Percentiles rank a stretch among this genome's conserved stretches.
Evolutionary conservation across 2,113 vertebrate genomes (phyloP).

Genomic region (Chlorodrepanis virens): DNA sequence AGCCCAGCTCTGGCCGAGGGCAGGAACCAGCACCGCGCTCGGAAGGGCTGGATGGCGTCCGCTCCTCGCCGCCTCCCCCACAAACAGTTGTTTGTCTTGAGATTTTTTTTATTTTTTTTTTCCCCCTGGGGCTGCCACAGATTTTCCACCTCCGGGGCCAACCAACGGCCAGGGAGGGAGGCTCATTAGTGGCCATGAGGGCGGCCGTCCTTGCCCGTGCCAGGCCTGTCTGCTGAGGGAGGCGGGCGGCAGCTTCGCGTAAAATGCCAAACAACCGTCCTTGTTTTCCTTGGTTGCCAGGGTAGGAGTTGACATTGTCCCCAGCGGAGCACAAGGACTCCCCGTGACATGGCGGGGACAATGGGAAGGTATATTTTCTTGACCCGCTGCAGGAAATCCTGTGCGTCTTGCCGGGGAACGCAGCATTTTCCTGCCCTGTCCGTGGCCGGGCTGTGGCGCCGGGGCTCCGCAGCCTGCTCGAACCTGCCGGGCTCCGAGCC

Average conservation of each 20-base stretch:
- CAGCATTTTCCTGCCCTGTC: slow-evolving; percentile 52
- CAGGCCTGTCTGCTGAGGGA: background rate
- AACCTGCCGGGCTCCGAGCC: fast-evolving
- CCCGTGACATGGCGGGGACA: slow-evolving; percentile 61
- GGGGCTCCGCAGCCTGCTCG: background rate
- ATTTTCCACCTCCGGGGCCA: slow-evolving; percentile 30
- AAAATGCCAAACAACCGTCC: background rate
- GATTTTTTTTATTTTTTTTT: background rate
- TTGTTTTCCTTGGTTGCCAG: slow-evolving; percentile 64
- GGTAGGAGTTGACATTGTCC: slow-evolving; percentile 39
- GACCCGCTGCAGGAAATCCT: slow-evolving; percentile 78
- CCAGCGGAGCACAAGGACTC: slow-evolving; percentile 39
- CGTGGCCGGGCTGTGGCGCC: background rate
- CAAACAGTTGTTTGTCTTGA: slow-evolving; percentile 9
- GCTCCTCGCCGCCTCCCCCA: background rate
- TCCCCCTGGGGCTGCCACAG: background rate
- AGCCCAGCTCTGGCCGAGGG: fast-evolving
- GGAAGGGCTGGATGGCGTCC: background rate
- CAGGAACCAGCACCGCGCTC: fast-evolving
- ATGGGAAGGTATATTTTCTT: slow-evolving; percentile 76
- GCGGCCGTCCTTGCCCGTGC: background rate
- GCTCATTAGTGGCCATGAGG: background rate
- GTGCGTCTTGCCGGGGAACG: slow-evolving; percentile 58
- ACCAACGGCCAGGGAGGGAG: background rate
- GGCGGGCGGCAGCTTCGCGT: background rate